Evolutionary conservation across 2,113 vertebrate species (phyloP).

Genomic region (Bostrychus sinensis): DNA sequence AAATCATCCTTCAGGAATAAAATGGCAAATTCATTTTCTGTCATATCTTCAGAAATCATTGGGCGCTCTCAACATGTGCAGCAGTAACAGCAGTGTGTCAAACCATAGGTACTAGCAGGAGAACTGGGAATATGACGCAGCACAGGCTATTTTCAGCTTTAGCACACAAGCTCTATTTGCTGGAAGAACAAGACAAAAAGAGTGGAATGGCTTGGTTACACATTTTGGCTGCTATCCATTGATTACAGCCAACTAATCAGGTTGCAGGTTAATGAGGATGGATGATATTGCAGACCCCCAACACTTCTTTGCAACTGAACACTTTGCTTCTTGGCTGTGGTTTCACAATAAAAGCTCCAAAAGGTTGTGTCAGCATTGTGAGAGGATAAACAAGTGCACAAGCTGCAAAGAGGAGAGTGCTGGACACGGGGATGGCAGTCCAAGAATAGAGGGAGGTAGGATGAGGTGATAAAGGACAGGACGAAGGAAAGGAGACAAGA

Average conservation of each 20-base stretch:
- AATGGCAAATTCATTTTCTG: no score
- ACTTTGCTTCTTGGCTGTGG: slow-evolving; percentile 19
- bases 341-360: slow-evolving; percentile 8
- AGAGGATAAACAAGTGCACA: slow-evolving; percentile 12
- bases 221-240: slow-evolving; percentile 38
- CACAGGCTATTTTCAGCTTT: slow-evolving; percentile 58
- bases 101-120: slow-evolving; percentile 25
- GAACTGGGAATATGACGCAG: slow-evolving; percentile 43
- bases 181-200: slow-evolving; percentile 22
- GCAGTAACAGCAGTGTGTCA: slow-evolving; percentile 13
- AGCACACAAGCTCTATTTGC: slow-evolving; percentile 23
- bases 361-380: slow-evolving; percentile 26
- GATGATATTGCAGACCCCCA: slow-evolving; percentile 24
- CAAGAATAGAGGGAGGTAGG: slow-evolving; percentile 56
- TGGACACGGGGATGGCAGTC: slow-evolving; percentile 36
- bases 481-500: slow-evolving; percentile 29
- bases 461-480: slow-evolving; percentile 56
- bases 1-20: neutral
- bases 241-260: slow-evolving; percentile 30
- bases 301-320: slow-evolving; percentile 14
- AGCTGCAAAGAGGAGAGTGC: slow-evolving; percentile 26
- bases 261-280: slow-evolving; percentile 40
- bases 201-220: slow-evolving; percentile 46
- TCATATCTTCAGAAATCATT: neutral
- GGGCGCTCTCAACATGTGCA: slow-evolving; percentile 20